Base-by-base conservation (phyloP, 2,888 invertebrate genomes). In the Carcina quercana region DNA sequence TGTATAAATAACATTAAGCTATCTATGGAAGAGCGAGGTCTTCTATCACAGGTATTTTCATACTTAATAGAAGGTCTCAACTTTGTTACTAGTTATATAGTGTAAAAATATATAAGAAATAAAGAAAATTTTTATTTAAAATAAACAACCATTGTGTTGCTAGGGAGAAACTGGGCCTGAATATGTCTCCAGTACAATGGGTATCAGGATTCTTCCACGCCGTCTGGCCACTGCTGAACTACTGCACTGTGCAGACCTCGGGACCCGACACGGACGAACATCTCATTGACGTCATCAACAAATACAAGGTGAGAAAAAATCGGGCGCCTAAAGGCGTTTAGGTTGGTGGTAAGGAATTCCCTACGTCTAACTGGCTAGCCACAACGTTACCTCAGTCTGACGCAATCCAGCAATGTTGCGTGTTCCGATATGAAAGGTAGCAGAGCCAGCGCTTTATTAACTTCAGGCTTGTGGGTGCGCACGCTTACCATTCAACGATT, bases 161-260 rank as follows among this genome's bases (percentile, higher is more conserved):
- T 6, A 25, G 17, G 15, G 5, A 27, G 17, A 15, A 17, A 17
- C 17, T 17, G 5, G 57, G 58, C 1, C 17, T 78, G 2, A 59
- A 59, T 27, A 3, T 67, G 8, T 58, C 75, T 0, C 66, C 76
- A 0, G 50, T 73, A 1, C 71, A 75, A 12, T 78, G 76, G 79
- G 38, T 74, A 19, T 66, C 78, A 0, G 55, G 48, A 0, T 50
- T 52, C 33, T 54, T 59, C 31, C 45, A 45, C 24, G 45, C 59
- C 0, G 5, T 68, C 0, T n/a, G 40, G 1, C 32, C 56, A 32
- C 2, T 68, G 0, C 2, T 38, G 10, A 41, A 49, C 1, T 49
- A 59, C 15, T 58, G 47, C 4, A 66, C 55, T 21, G 21, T 79
- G 2, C 68, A 70, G 41, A 65, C 67, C 0, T 78, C 78, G 0